A percentile compares a stretch with the other conserved stretches of the same genome.
phyloP scores from a whole-genome alignment of 2,797 vertebrate species.

The Sternotherus odoratus region DNA sequence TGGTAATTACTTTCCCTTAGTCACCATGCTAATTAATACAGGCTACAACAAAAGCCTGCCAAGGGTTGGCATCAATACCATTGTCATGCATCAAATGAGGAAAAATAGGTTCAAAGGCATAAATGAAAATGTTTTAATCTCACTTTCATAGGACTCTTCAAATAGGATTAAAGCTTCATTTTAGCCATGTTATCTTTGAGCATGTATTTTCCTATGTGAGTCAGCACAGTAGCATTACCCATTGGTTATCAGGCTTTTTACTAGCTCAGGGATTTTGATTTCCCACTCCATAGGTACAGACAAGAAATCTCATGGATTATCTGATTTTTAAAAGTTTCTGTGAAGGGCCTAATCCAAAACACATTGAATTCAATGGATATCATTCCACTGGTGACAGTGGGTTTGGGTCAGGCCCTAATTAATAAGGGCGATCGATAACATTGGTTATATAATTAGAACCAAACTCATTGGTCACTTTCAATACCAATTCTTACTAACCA shows the following conservation, averaged over 20 bases:
- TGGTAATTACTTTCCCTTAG: background rate
- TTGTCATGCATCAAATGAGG: constrained; percentile 18
- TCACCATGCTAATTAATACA: background rate
- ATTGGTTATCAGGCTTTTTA: background rate
- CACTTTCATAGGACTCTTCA: background rate
- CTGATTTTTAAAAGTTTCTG: constrained; percentile 30
- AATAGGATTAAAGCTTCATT: background rate
- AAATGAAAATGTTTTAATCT: background rate
- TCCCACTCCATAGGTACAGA: background rate
- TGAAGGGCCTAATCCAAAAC: background rate
- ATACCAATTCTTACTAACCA: background rate
- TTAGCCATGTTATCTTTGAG: background rate
- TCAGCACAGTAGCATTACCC: background rate
- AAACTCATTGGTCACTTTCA: constrained; percentile 11
- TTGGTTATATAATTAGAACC: constrained; percentile 19
- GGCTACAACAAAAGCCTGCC: background rate
- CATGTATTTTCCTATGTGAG: background rate
- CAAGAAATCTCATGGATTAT: constrained; percentile 33
- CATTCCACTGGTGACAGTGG: background rate
- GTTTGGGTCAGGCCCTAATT: background rate
- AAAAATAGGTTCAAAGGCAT: background rate
- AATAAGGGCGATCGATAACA: constrained; percentile 19
- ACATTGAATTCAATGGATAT: accelerated
- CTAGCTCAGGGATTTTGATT: background rate
- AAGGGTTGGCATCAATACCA: background rate